phyloP scores from a whole-genome alignment of 2,113 vertebrate species.

The Mormoops blainvillei region DNA sequence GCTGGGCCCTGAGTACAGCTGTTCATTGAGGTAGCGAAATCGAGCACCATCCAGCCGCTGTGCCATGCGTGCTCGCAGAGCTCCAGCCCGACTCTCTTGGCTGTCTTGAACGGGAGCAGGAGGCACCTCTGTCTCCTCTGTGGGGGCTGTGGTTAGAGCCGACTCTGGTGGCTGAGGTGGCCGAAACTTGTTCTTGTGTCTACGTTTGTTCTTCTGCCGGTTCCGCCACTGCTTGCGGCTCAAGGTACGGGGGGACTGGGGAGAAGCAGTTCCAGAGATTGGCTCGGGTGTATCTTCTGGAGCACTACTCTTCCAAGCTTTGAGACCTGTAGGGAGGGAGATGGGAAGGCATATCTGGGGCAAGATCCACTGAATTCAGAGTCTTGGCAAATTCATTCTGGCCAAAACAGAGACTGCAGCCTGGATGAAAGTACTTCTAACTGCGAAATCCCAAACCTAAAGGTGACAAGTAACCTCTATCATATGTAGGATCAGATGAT shows the following conservation, averaged over 20 bases:
- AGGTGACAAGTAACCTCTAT: background rate
- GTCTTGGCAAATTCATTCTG: background rate
- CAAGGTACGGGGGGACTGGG: background rate
- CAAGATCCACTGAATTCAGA: background rate
- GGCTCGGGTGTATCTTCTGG: background rate
- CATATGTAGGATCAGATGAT: background rate
- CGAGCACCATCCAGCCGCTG: constrained; percentile 86
- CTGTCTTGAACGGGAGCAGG: background rate
- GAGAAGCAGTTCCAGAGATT: background rate
- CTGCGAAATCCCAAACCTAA: background rate
- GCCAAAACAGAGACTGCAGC: background rate
- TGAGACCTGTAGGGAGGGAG: constrained; percentile 30
- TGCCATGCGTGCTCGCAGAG: constrained; percentile 86
- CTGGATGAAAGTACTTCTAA: background rate
- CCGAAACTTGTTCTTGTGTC: constrained; percentile 70
- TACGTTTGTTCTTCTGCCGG: constrained; percentile 72
- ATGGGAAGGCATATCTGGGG: background rate
- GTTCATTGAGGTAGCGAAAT: constrained; percentile 93
- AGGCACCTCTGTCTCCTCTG: background rate
- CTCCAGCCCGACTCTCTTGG: constrained; percentile 30
- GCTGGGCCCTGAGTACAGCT: constrained; percentile 88
- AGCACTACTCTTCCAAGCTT: background rate
- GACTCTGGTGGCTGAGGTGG: background rate
- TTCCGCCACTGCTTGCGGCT: constrained; percentile 77
- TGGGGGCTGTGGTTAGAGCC: background rate